Base-by-base conservation (phyloP, 2,888 invertebrate species). In the Xanthorhoe designata region DNA sequence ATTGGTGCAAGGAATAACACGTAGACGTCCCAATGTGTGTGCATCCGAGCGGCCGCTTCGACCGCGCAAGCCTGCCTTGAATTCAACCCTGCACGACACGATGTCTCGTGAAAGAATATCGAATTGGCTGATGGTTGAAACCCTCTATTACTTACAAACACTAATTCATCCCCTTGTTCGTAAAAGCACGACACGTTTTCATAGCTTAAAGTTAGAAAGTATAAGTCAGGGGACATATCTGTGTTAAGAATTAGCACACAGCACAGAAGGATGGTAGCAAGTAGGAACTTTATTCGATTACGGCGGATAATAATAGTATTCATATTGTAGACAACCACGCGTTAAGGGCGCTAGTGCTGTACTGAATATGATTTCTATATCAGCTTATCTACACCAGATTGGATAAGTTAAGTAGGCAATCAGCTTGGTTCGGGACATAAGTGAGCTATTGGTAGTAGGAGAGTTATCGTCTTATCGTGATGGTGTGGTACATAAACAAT, bases 41-140 rank as follows among this genome's bases (percentile, higher is more conserved):
- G 74, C 0, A 70, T 51, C 24, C 71, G 73, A 0, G 76, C 75
- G 2, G 77, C 77, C 1, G 79, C 73, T 56, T 79, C 78, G 1
- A 79, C 71, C 0, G 76, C 68, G 38, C 79, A 79, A 0, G 79
- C 76, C 61, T 75, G 76, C 15, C 79, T 69, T 0, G 75, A 68
- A 19, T 88, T 91, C 24, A 95, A 78, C 0, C 79, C 73, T 4
- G 91, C 89, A 3, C 86, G 89, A 75, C 95, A 95, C 0, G 95
- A 95, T 0, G 96, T 95, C 78, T 96, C 95, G 72, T 95, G 94
- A 76, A 96, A 95, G 77, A 95, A 96, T 67, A 96, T 95, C 24
- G 94, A 94, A 9, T 68, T 0, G 2, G 45, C 47, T 0, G 60
- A 24, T 0, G 68, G 68, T 1, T 50, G 29, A n/a, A 66, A 66